phyloP scores from a whole-genome alignment of 2,888 invertebrate genomes.

The Drosophila greeni region DNA sequence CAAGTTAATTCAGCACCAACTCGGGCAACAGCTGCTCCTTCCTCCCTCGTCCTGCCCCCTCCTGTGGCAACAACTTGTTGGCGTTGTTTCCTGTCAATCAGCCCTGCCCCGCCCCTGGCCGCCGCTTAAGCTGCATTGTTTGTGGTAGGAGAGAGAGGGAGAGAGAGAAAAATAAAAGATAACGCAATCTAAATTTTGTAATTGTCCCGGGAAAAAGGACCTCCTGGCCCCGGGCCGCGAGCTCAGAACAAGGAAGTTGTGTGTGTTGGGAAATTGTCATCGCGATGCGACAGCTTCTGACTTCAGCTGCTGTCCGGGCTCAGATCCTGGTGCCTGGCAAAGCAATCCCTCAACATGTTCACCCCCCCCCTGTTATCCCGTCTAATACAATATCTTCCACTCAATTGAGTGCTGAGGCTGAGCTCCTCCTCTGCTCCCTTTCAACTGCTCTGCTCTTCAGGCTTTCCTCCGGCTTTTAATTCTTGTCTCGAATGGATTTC shows the following conservation, averaged over 20 bases:
- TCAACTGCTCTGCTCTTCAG: neutral
- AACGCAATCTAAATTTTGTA: slow-evolving; percentile 54
- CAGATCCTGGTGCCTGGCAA: neutral
- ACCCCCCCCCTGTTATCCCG: slow-evolving; percentile 8
- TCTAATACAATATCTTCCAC: slow-evolving; percentile 34
- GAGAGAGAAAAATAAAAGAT: neutral
- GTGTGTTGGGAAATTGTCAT: slow-evolving; percentile 7
- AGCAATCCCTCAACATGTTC: slow-evolving; percentile 10
- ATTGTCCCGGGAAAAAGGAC: slow-evolving; percentile 50
- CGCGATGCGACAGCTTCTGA: neutral
- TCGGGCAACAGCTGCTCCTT: slow-evolving; percentile 42
- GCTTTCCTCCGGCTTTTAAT: neutral
- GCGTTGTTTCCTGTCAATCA: slow-evolving; percentile 51
- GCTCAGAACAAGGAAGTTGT: neutral
- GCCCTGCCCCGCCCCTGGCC: neutral
- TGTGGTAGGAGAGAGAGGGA: slow-evolving; percentile 25
- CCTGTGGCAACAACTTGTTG: slow-evolving; percentile 57
- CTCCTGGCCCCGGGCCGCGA: slow-evolving; percentile 19
- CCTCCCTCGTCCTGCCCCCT: slow-evolving; percentile 6
- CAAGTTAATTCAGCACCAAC: slow-evolving; percentile 52
- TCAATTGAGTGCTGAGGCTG: slow-evolving; percentile 25
- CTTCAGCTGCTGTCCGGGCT: slow-evolving; percentile 6
- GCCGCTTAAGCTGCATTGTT: slow-evolving; percentile 31
- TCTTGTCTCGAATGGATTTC: neutral
- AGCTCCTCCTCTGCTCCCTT: neutral